These are phyloP conservation scores for Metellina segmentata DNA, from an alignment of 2,888 invertebrate genomes.

Conservation along the genomic window DNA sequence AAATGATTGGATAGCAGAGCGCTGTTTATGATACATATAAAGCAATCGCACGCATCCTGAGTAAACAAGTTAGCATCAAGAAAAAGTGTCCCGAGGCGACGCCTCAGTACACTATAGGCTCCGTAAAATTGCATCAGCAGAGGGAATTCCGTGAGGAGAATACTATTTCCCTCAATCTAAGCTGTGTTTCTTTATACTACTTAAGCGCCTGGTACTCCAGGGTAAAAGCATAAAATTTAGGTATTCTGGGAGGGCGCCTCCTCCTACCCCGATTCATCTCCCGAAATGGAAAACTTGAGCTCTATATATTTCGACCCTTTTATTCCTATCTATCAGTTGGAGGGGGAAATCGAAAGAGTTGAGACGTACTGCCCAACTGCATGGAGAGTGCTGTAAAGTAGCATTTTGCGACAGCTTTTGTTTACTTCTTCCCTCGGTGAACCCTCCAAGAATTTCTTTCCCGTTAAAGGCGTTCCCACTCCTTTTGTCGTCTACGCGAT, in stretches of 20 bases:
- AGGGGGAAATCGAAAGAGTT: too few species aligned
- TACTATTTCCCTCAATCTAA: constrained; percentile 69
- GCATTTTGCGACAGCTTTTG: too few species aligned
- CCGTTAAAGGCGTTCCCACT: too few species aligned
- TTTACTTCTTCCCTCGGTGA: too few species aligned
- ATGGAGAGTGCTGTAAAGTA: too few species aligned
- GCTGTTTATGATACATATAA: constrained; percentile 69
- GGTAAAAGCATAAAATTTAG: constrained; percentile 75
- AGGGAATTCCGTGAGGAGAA: constrained; percentile 69
- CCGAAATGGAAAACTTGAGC: constrained; percentile 67
- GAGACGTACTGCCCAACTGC: too few species aligned
- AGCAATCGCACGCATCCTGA: constrained; percentile 55
- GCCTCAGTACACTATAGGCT: constrained; percentile 23
- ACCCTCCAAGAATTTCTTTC: too few species aligned
- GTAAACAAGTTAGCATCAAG: constrained; percentile 67
- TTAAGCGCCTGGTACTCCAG: constrained; percentile 58
- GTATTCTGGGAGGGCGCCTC: constrained; percentile 56
- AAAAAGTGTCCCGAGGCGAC: constrained; percentile 47
- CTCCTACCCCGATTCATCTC: constrained; percentile 36
- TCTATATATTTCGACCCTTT: constrained; percentile 61
- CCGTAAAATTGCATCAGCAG: constrained; percentile 72
- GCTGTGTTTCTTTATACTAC: constrained; percentile 70
- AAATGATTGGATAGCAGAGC: constrained; percentile 53
- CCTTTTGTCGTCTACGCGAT: too few species aligned
- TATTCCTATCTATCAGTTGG: constrained; percentile 63